Percentiles rank a stretch among this genome's conserved stretches.
Conservation (phyloP, 2,113 vertebrate genomes). For the Sylvicapra grimmia region DNA sequence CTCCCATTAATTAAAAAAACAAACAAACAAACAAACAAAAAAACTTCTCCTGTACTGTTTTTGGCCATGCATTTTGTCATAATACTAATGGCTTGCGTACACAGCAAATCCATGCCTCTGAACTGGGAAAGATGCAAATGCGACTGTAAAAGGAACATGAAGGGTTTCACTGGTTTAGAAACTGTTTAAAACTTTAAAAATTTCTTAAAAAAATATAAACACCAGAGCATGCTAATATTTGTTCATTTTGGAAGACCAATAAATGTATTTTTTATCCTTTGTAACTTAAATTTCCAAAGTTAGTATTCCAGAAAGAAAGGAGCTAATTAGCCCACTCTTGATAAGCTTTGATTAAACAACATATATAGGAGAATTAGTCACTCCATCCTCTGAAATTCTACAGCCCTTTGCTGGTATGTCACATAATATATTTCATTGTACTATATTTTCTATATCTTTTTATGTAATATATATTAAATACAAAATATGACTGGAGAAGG, state of each 20-base stretch:
- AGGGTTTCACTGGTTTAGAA: not conserved
- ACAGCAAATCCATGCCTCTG: not conserved
- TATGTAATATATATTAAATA: not conserved
- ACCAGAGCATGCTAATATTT: not conserved
- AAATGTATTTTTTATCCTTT: not conserved
- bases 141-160: not conserved
- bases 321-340: not conserved
- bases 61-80: not conserved
- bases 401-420: not conserved
- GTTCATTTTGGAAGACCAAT: not conserved
- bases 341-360: not conserved
- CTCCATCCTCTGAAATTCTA: not conserved
- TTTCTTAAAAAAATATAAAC: not conserved
- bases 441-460: not conserved
- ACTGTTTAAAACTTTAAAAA: not conserved
- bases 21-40: fast-evolving
- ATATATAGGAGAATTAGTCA: not conserved
- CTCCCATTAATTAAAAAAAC: not conserved
- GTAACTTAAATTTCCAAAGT: not conserved
- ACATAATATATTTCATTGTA: not conserved
- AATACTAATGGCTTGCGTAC: not conserved
- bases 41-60: not conserved
- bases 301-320: not conserved
- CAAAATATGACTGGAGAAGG: not conserved
- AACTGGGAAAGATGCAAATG: not conserved